A percentile compares a stretch with the other conserved stretches of the same genome.
Conservation (phyloP, 2,113 vertebrate species). For the Agelaius tricolor region DNA sequence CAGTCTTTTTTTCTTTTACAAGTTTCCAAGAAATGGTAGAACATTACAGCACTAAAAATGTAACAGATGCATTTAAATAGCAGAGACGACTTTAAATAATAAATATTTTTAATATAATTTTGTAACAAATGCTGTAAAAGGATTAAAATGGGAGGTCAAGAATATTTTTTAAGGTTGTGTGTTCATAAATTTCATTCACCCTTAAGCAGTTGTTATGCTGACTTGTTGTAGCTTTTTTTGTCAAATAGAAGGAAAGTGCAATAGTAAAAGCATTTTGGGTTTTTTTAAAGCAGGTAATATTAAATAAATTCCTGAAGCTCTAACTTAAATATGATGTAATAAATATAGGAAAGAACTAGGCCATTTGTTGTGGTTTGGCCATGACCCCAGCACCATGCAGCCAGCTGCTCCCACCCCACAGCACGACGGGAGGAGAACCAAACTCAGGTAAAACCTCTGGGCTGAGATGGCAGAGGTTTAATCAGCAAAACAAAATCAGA, state of each 20-base stretch:
- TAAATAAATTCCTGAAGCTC: neutral
- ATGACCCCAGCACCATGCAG: fast-evolving
- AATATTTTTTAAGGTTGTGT: neutral
- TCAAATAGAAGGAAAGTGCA: neutral
- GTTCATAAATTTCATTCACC: neutral
- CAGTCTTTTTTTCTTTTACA: neutral
- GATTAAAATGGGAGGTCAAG: neutral
- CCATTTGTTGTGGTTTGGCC: neutral
- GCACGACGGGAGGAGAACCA: fast-evolving
- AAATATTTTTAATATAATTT: neutral
- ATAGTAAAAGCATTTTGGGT: neutral
- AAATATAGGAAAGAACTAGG: neutral
- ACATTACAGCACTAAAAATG: neutral
- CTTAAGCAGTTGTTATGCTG: neutral
- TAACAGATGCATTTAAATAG: neutral
- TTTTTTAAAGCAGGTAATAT: neutral
- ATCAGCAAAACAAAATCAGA: neutral
- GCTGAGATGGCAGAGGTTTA: neutral
- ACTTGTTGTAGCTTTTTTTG: neutral
- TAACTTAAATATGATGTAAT: neutral
- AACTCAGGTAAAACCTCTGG: neutral
- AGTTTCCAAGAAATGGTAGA: neutral
- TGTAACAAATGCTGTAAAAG: neutral
- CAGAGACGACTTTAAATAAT: neutral
- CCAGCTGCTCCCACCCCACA: neutral